Evolutionary conservation across 2,113 vertebrate genomes (phyloP).

Genomic region (Ochotona curzoniae): DNA sequence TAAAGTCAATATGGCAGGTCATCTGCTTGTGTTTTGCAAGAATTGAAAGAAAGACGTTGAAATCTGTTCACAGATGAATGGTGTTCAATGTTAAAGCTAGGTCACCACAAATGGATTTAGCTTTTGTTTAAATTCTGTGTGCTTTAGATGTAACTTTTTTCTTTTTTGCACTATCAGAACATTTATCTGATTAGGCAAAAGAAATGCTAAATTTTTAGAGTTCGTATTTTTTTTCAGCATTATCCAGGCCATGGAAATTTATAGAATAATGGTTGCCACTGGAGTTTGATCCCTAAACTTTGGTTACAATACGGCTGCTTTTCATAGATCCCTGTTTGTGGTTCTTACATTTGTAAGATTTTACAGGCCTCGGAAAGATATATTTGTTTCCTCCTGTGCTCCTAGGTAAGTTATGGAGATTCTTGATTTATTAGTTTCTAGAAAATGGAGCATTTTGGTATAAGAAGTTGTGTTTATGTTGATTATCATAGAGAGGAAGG

Average conservation of each 20-base stretch:
- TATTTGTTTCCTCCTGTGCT: not conserved
- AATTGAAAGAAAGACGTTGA: not conserved
- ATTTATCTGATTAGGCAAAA: not conserved
- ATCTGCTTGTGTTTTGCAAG: not conserved
- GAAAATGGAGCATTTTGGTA: not conserved
- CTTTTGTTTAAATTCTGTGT: not conserved
- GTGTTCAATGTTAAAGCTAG: not conserved
- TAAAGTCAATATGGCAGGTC: not conserved
- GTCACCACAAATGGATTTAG: not conserved
- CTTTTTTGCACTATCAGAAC: not conserved
- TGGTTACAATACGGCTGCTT: not conserved
- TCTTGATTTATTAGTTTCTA: not conserved
- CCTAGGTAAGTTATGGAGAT: not conserved
- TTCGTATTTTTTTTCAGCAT: not conserved
- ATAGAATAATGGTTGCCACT: not conserved
- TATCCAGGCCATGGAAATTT: not conserved
- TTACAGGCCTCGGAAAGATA: not conserved
- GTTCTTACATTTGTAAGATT: constrained; percentile 14
- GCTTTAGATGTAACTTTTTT: not conserved
- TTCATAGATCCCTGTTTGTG: not conserved
- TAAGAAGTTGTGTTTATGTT: not conserved
- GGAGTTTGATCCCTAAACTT: not conserved
- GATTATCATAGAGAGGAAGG: not conserved
- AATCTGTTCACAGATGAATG: not conserved
- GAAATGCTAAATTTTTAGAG: not conserved